Evolutionary conservation across 2,797 vertebrate species (phyloP).

Genomic region (Discoglossus pictus): DNA sequence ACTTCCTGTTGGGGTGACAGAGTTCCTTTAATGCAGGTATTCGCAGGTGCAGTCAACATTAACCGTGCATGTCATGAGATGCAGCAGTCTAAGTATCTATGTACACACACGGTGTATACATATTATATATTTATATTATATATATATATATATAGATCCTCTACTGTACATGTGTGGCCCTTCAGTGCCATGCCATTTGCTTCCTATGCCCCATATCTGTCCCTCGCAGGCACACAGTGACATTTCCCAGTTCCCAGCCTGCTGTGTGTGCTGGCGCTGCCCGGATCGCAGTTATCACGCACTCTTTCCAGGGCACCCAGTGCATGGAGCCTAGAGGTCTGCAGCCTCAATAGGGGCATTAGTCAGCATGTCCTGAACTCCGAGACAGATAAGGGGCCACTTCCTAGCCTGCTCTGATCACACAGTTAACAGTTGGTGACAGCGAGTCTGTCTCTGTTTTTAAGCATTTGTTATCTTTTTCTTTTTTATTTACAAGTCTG

Average conservation of each 20-base stretch:
- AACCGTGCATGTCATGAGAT: too few relatives aligned
- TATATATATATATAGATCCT: too few relatives aligned
- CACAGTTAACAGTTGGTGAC: conserved; percentile 62
- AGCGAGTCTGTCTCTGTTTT: conserved; percentile 62
- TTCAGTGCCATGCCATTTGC: too few relatives aligned
- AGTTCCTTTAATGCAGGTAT: too few relatives aligned
- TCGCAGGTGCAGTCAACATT: too few relatives aligned
- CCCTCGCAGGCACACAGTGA: too few relatives aligned
- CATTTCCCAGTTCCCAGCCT: conserved; percentile 3
- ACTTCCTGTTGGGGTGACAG: too few relatives aligned
- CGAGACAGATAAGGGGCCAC: conserved; percentile 56
- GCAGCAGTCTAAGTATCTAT: too few relatives aligned
- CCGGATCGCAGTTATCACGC: conserved; percentile 46
- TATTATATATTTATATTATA: too few relatives aligned
- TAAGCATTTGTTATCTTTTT: conserved; percentile 58
- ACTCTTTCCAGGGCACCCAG: conserved; percentile 49
- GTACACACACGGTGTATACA: too few relatives aligned
- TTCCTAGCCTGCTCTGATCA: conserved; percentile 61
- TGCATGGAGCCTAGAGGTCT: conserved; percentile 60
- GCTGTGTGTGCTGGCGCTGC: conserved; percentile 40
- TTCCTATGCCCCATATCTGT: too few relatives aligned
- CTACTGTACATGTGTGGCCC: too few relatives aligned
- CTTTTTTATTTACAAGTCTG: conserved; percentile 58
- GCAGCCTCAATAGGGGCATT: conserved; percentile 51
- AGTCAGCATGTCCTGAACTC: conserved; percentile 62